phyloP scores from a whole-genome alignment of 2,888 invertebrate species.

The Ommatoiulus sabulosus region DNA sequence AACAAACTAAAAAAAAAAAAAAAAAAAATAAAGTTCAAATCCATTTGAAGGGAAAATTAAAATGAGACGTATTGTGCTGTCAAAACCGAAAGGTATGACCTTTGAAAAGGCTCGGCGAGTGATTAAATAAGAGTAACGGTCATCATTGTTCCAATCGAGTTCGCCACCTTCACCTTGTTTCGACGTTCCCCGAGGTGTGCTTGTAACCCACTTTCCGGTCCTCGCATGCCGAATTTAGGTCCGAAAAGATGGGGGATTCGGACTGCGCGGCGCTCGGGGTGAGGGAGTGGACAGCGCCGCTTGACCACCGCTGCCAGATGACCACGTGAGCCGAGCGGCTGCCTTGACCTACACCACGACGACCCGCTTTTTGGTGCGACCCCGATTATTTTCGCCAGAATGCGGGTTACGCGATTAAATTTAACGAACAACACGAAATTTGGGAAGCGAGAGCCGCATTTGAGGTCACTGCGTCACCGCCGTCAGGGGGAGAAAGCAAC shows the following conservation, averaged over 20 bases:
- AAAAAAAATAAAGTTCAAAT: not conserved
- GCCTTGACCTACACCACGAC: constrained; percentile 14
- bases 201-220: not conserved
- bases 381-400: constrained; percentile 12
- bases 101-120: not conserved
- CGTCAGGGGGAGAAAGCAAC: not conserved
- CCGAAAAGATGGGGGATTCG: not conserved
- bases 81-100: not conserved
- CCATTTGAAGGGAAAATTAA: not conserved
- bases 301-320: not conserved
- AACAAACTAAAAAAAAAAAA: not conserved
- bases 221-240: not conserved
- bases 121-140: constrained; percentile 43
- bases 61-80: not conserved
- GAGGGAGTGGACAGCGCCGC: not conserved
- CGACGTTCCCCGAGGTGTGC: not conserved
- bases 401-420: constrained; percentile 31
- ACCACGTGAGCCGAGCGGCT: not conserved
- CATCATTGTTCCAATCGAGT: constrained; percentile 39
- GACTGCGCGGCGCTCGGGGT: not conserved
- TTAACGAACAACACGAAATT: not conserved
- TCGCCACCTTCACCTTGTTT: constrained; percentile 40
- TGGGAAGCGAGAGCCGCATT: not conserved
- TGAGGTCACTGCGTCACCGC: not conserved
- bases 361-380: not conserved